These are phyloP conservation scores for Helicolenus hilgendorfi DNA, from an alignment of 2,797 vertebrate genomes.

Conservation along the genomic window DNA sequence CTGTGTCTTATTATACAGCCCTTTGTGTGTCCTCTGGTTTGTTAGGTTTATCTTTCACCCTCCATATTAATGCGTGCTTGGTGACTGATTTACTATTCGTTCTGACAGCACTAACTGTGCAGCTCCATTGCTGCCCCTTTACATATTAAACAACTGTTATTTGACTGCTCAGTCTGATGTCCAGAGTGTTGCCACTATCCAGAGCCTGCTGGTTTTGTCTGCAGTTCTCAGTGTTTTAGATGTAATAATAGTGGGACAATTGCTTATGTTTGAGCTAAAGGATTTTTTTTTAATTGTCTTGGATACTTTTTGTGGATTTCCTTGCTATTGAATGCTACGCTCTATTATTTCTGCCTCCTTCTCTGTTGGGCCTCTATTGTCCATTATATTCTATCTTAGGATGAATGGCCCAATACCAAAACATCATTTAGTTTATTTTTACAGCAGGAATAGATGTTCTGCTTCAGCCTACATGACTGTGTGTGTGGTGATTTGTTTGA, in stretches of 20 bases:
- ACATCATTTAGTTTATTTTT: neutral
- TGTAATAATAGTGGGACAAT: neutral
- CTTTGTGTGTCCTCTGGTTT: constrained; percentile 1
- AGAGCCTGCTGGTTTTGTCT: neutral
- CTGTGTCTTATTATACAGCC: neutral
- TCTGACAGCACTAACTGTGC: neutral
- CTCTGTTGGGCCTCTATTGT: neutral
- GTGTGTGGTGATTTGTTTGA: constrained; percentile 36
- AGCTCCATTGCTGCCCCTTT: neutral
- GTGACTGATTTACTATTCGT: constrained; percentile 31
- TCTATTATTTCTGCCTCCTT: neutral
- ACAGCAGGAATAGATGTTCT: neutral
- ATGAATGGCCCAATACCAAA: neutral
- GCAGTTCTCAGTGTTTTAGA: neutral
- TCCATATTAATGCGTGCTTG: constrained; percentile 6
- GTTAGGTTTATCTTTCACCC: constrained; percentile 11
- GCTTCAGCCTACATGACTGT: constrained; percentile 3
- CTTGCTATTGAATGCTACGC: neutral
- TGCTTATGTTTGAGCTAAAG: neutral
- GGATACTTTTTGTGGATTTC: neutral
- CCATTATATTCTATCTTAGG: neutral
- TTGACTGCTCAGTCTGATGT: neutral
- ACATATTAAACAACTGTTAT: neutral
- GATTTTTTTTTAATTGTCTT: neutral
- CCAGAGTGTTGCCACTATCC: neutral